Conservation (phyloP, 2,113 vertebrate species). For the Ctenomys sociabilis region DNA sequence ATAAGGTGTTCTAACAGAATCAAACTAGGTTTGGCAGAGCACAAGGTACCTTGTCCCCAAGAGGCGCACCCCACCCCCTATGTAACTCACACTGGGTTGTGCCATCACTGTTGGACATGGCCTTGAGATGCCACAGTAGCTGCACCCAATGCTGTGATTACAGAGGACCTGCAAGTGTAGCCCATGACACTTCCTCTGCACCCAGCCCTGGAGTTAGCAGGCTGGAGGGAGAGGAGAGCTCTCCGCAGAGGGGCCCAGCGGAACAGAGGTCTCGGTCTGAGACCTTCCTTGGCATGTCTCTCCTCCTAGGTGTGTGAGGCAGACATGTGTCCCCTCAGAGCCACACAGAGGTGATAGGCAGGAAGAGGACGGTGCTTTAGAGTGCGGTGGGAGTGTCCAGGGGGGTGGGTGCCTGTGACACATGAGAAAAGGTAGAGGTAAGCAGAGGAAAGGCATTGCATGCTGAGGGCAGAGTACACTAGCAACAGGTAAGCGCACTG, state of each 20-base stretch:
- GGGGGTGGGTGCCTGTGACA: rapidly evolving
- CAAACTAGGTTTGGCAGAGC: not conserved
- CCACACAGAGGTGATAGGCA: not conserved
- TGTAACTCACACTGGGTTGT: rapidly evolving
- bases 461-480: not conserved
- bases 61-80: rapidly evolving
- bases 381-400: not conserved
- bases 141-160: not conserved
- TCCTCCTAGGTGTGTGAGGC: not conserved
- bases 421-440: not conserved
- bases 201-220: not conserved
- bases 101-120: not conserved
- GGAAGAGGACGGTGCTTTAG: not conserved
- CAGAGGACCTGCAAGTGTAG: not conserved
- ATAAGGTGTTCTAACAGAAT: not conserved
- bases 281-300: not conserved
- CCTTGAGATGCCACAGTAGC: not conserved
- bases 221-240: not conserved
- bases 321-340: not conserved
- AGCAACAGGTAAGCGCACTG: not conserved
- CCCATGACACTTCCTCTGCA: not conserved
- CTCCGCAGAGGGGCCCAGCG: not conserved
- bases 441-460: not conserved
- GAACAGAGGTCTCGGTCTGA: not conserved
- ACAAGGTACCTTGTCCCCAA: not conserved